Conservation (phyloP, 2,113 vertebrate genomes). For the Oxyruncus cristatus region DNA sequence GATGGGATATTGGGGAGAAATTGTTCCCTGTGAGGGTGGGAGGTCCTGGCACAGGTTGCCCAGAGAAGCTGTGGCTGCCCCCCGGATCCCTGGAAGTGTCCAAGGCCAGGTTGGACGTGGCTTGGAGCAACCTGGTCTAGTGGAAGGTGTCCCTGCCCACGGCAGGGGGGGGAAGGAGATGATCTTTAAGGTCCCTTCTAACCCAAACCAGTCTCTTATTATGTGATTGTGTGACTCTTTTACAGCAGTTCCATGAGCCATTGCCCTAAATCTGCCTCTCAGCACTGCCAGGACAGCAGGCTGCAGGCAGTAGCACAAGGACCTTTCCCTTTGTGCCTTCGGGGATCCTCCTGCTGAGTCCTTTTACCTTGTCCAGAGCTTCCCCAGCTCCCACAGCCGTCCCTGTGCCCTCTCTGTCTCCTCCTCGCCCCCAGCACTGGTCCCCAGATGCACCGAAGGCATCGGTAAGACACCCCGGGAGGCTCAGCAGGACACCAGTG, state of each 20-base stretch:
- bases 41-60: neutral
- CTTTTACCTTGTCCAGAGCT: neutral
- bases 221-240: neutral
- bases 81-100: neutral
- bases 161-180: neutral
- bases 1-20: neutral
- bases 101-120: neutral
- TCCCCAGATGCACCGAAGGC: neutral
- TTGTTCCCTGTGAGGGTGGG: neutral
- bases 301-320: neutral
- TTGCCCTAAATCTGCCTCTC: neutral
- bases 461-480: accelerated
- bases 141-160: neutral
- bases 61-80: neutral
- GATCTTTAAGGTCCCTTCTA: neutral
- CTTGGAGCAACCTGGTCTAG: neutral
- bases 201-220: too few relatives aligned
- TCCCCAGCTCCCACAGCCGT: accelerated
- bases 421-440: neutral
- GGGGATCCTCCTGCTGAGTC: neutral
- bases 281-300: neutral
- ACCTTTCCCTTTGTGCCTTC: neutral
- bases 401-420: neutral
- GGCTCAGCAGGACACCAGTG: neutral
- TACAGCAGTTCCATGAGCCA: accelerated